Percentiles rank a stretch among this genome's conserved stretches.
phyloP scores from a whole-genome alignment of 2,888 invertebrate species.

The Apantesis nais region DNA sequence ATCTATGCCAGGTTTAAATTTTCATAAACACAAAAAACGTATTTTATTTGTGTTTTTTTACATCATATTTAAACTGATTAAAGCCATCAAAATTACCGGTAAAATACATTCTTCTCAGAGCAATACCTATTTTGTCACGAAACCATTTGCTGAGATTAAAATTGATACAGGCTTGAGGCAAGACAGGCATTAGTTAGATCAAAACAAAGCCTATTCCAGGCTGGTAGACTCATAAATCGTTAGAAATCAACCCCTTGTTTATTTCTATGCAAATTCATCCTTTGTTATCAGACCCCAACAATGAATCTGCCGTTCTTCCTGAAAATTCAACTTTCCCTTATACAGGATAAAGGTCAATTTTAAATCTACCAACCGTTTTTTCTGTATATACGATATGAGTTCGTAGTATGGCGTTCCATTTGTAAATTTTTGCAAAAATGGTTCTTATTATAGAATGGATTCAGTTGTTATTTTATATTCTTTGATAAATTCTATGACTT shows the following conservation, averaged over 20 bases:
- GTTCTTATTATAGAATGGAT: constrained; percentile 24
- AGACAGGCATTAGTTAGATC: constrained; percentile 66
- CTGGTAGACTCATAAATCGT: constrained; percentile 62
- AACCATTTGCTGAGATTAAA: constrained; percentile 24
- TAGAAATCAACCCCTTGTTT: constrained; percentile 73
- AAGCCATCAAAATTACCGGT: not conserved
- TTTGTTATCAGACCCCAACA: constrained; percentile 70
- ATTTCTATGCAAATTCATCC: constrained; percentile 76
- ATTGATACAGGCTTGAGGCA: constrained; percentile 45
- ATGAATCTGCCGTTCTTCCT: constrained; percentile 37
- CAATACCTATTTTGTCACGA: constrained; percentile 18
- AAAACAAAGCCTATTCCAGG: constrained; percentile 61
- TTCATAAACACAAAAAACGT: no score
- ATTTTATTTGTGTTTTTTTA: no score
- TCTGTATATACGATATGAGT: constrained; percentile 31
- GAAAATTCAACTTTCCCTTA: constrained; percentile 20
- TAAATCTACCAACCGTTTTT: constrained; percentile 14
- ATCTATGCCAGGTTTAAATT: not conserved
- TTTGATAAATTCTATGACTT: constrained; percentile 26
- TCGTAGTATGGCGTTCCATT: constrained; percentile 29
- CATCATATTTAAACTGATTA: no score
- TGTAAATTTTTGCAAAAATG: constrained; percentile 39
- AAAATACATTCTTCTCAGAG: constrained; percentile 10
- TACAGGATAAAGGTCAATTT: constrained; percentile 19
- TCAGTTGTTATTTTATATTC: constrained; percentile 36